phyloP scores from a whole-genome alignment of 2,888 invertebrate genomes.

The Phyllotreta striolata region DNA sequence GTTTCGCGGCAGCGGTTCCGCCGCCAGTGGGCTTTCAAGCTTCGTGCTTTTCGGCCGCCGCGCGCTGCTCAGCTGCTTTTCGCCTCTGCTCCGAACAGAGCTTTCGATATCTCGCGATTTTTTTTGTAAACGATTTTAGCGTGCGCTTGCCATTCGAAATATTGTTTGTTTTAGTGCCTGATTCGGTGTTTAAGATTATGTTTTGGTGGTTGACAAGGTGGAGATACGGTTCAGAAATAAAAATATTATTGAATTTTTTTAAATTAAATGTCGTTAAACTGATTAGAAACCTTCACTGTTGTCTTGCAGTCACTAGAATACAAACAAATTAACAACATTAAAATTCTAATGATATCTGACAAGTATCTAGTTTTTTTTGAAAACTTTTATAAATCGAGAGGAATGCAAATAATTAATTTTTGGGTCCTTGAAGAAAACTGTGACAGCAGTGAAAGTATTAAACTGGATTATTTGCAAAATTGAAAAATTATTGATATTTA shows the following conservation, averaged over 20 bases:
- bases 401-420: too few relatives aligned
- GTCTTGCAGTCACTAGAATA: too few relatives aligned
- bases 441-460: too few relatives aligned
- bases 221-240: neutral
- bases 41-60: constrained; percentile 47
- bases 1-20: constrained; percentile 42
- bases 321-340: too few relatives aligned
- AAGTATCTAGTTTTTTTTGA: too few relatives aligned
- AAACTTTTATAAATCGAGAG: too few relatives aligned
- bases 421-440: neutral
- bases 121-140: constrained; percentile 16
- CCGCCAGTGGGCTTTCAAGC: constrained; percentile 56
- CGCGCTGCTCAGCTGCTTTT: constrained; percentile 28
- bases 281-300: too few relatives aligned
- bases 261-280: neutral
- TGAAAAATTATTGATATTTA: too few relatives aligned
- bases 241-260: neutral
- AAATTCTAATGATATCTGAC: too few relatives aligned
- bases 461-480: too few relatives aligned
- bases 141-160: constrained; percentile 17
- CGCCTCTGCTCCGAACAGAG: constrained; percentile 14
- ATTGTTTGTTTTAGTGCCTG: constrained; percentile 2
- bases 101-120: constrained; percentile 26
- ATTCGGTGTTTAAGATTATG: constrained; percentile 1
- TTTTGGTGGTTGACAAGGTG: constrained; percentile 11